Evolutionary conservation across 2,888 invertebrate species (phyloP).

Genomic region (Chloroclysta siterata): DNA sequence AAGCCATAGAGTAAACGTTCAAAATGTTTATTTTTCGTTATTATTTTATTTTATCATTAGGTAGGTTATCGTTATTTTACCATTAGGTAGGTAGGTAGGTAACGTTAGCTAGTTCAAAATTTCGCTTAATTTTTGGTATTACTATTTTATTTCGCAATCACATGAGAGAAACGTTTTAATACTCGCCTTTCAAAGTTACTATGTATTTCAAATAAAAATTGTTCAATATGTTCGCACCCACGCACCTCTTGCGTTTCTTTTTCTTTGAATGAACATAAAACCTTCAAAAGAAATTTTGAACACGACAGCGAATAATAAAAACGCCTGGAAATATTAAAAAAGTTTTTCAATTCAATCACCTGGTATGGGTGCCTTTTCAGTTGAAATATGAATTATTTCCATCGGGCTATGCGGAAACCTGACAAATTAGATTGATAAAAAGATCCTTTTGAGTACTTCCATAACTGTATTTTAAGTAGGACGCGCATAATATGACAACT

Average conservation of each 20-base stretch:
- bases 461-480: no score
- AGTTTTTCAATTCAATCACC: constrained; percentile 39
- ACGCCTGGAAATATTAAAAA: constrained; percentile 34
- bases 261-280: constrained; percentile 12
- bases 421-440: constrained; percentile 7
- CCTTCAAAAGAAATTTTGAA: constrained; percentile 28
- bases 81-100: no score
- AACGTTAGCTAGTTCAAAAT: no score
- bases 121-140: no score
- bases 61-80: no score
- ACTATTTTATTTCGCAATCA: no score
- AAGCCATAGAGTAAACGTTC: background rate
- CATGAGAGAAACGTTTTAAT: no score
- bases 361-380: constrained; percentile 30
- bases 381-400: constrained; percentile 29
- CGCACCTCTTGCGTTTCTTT: background rate
- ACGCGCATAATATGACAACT: no score
- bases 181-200: no score
- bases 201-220: background rate
- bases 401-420: constrained; percentile 1
- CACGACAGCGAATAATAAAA: constrained; percentile 31
- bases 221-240: background rate
- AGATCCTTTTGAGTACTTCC: background rate
- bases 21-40: background rate
- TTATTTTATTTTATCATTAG: no score